These are phyloP conservation scores for Luidia sarsii DNA, from an alignment of 53 echinoderm and acorn worm species.

Conservation along the genomic window DNA sequence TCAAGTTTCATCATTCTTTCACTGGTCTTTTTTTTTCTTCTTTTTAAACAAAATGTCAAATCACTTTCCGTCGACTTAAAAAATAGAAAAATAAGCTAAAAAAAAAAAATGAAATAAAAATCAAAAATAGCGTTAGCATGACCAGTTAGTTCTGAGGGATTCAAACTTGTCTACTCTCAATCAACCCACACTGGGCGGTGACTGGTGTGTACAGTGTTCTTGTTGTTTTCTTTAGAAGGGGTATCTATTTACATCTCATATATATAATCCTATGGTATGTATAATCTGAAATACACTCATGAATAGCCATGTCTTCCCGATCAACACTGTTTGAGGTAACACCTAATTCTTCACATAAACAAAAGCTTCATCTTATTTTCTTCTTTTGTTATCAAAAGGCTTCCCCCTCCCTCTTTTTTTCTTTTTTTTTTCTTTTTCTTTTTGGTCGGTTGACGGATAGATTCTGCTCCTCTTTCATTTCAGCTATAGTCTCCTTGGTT, in stretches of 20 bases:
- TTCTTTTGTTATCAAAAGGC: too few relatives aligned
- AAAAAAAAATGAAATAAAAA: too few relatives aligned
- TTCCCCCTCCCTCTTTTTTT: too few relatives aligned
- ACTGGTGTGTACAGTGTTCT: too few relatives aligned
- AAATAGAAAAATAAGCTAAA: too few relatives aligned
- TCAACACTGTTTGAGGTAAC: constrained; percentile 11
- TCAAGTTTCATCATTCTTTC: too few relatives aligned
- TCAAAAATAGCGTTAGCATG: too few relatives aligned
- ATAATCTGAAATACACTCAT: constrained; percentile 44
- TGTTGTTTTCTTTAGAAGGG: too few relatives aligned
- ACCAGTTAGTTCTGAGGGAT: neutral
- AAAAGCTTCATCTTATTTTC: neutral
- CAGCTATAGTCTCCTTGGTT: neutral
- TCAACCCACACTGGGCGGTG: neutral
- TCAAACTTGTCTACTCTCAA: constrained; percentile 11
- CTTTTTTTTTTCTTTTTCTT: too few relatives aligned
- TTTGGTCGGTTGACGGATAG: constrained; percentile 4
- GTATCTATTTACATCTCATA: constrained; percentile 25
- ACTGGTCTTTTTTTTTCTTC: too few relatives aligned
- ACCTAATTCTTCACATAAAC: constrained; percentile 13
- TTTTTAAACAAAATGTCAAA: too few relatives aligned
- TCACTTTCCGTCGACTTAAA: too few relatives aligned
- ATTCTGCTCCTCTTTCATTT: neutral
- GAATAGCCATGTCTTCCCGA: constrained; percentile 39
- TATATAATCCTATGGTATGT: constrained; percentile 11